phyloP scores from a whole-genome alignment of 2,888 invertebrate genomes.

The Epistrophe eligans region DNA sequence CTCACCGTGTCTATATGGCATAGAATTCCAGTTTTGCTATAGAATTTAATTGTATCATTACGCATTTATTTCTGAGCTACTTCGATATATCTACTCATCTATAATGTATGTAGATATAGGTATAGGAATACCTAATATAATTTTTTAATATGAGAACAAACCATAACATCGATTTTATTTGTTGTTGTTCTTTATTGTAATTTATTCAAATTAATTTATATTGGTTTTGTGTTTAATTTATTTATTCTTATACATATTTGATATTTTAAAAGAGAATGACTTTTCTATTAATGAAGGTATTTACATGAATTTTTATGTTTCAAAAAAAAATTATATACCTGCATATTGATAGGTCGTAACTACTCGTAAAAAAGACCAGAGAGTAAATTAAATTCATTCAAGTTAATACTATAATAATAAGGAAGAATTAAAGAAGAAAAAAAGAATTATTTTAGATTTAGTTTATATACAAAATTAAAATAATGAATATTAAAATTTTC shows the following conservation, averaged over 20 bases:
- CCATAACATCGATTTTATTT: conserved; percentile 1
- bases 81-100: neutral
- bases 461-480: too few relatives aligned
- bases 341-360: too few relatives aligned
- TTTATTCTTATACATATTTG: neutral
- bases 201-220: conserved; percentile 22
- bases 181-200: neutral
- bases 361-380: too few relatives aligned
- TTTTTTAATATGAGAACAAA: neutral
- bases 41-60: neutral
- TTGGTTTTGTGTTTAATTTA: neutral
- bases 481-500: too few relatives aligned
- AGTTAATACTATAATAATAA: too few relatives aligned
- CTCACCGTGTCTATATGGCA: neutral
- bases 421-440: too few relatives aligned
- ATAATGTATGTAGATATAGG: neutral
- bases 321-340: neutral
- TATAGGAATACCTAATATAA: neutral
- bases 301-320: conserved; percentile 7
- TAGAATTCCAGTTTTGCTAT: conserved; percentile 6
- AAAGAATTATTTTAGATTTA: too few relatives aligned
- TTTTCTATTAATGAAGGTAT: neutral
- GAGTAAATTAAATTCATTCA: too few relatives aligned
- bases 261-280: conserved; percentile 1
- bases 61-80: neutral